A percentile compares a stretch with the other conserved stretches of the same genome.
phyloP scores from a whole-genome alignment of 37 sponge, comb jelly and placozoan species.

The Beroe forskalii region DNA sequence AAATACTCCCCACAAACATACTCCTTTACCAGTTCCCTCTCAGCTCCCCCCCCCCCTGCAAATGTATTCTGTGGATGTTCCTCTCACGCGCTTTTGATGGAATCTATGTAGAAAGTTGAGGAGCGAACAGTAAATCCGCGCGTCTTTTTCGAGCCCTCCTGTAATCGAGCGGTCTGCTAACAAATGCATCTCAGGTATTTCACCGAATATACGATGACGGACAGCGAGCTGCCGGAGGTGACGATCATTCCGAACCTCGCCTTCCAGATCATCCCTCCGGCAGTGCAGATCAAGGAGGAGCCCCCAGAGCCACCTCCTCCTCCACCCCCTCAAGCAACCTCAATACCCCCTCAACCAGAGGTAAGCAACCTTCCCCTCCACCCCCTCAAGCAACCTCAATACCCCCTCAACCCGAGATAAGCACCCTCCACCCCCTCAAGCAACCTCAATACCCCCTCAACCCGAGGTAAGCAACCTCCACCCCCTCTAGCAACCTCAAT shows the following conservation, averaged over 20 bases:
- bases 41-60: too few relatives aligned
- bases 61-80: too few relatives aligned
- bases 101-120: too few relatives aligned
- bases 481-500: too few relatives aligned
- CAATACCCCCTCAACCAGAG: slow-evolving; percentile 10
- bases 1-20: too few relatives aligned
- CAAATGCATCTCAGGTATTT: slow-evolving; percentile 38
- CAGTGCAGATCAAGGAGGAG: slow-evolving; percentile 65
- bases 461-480: neutral
- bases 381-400: too few relatives aligned
- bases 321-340: slow-evolving; percentile 18
- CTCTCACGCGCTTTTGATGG: too few relatives aligned
- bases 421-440: slow-evolving; percentile 55
- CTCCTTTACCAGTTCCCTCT: too few relatives aligned
- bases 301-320: slow-evolving; percentile 61
- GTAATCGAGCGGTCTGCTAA: too few relatives aligned
- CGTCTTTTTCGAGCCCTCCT: too few relatives aligned
- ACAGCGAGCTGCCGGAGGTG: slow-evolving; percentile 38
- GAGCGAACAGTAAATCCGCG: too few relatives aligned
- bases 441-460: neutral
- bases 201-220: slow-evolving; percentile 41
- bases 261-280: slow-evolving; percentile 65
- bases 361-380: neutral
- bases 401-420: too few relatives aligned
- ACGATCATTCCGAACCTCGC: slow-evolving; percentile 59